Conservation (phyloP, 2,797 vertebrate species). For the Rhinella marina region DNA sequence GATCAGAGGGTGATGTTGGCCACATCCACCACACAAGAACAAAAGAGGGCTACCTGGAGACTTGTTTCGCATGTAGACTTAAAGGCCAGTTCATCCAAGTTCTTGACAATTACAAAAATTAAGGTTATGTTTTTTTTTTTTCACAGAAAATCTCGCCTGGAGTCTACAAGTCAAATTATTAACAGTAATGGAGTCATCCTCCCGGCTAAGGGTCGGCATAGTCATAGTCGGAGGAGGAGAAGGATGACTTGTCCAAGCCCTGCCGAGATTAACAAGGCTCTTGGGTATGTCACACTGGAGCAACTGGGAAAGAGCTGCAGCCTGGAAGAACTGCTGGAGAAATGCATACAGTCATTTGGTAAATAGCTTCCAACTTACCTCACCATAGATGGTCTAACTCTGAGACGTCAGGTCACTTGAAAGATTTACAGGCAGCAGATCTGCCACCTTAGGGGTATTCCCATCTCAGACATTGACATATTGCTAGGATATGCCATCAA, state of each 20-base stretch:
- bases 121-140: neutral
- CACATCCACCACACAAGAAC: neutral
- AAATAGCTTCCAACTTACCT: constrained; percentile 43
- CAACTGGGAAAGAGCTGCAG: constrained; percentile 78
- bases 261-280: constrained; percentile 84
- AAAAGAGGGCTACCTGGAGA: neutral
- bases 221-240: constrained; percentile 71
- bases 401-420: neutral
- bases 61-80: too few relatives aligned
- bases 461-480: too few relatives aligned
- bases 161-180: constrained; percentile 52
- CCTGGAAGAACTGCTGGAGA: constrained; percentile 86
- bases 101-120: neutral
- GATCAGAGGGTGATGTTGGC: neutral
- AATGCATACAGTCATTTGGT: constrained; percentile 89
- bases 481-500: too few relatives aligned
- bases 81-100: neutral
- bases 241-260: constrained; percentile 90
- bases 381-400: neutral
- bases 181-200: constrained; percentile 51
- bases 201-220: constrained; percentile 69
- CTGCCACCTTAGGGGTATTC: too few relatives aligned
- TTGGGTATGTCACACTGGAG: constrained; percentile 77
- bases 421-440: neutral
- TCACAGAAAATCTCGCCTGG: constrained; percentile 79